A percentile compares a stretch with the other conserved stretches of the same genome.
Conservation (phyloP, 2,113 vertebrate species). For the human region GRCh38 chr1:50341001-50341500, state of each 20-base stretch:
- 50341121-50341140: not conserved
- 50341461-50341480: slow-evolving; percentile 42
- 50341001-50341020: not conserved
- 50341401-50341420: not conserved
- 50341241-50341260: not conserved
- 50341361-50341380: not conserved
- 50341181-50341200: not conserved
- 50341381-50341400: not conserved
- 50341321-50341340: not conserved
- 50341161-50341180: not conserved
- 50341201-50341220: not conserved
- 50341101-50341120: not conserved
- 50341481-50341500: slow-evolving; percentile 65
- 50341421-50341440: not conserved
- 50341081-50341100: fast-evolving
- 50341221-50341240: not conserved
- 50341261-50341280: slow-evolving; percentile 1
- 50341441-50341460: slow-evolving; percentile 38
- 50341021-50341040: not conserved
- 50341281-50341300: not conserved
- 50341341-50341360: not conserved
- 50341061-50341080: too few species aligned
- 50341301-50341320: not conserved
- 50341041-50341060: not conserved
- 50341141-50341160: not conserved